Percentiles rank a stretch among this genome's conserved stretches.
Conservation (phyloP, 2,113 vertebrate species). For the Larimichthys crocea region DNA sequence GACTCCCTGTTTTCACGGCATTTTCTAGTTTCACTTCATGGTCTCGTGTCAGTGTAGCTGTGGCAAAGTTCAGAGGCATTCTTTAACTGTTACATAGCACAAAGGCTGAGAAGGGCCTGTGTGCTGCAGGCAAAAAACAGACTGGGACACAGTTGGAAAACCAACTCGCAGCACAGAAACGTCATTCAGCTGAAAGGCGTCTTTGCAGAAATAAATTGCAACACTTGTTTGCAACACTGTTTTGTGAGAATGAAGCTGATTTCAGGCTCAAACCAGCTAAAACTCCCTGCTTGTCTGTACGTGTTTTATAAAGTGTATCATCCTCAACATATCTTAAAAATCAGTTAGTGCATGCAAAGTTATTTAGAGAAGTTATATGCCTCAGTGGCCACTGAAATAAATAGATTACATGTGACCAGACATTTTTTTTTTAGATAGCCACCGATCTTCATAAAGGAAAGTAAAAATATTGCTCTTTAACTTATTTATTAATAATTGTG, state of each 20-base stretch:
- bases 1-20: not conserved
- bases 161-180: not conserved
- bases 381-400: not conserved
- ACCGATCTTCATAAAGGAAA: not conserved
- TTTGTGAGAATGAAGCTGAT: not conserved
- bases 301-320: not conserved
- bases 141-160: not conserved
- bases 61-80: slow-evolving; percentile 6
- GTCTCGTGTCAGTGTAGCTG: not conserved
- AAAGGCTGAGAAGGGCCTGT: not conserved
- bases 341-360: too few relatives aligned
- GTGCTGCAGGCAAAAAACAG: not conserved
- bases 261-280: not conserved
- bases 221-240: not conserved
- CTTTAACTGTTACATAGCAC: not conserved
- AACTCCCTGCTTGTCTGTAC: not conserved
- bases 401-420: not conserved
- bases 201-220: not conserved
- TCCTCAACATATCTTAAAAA: not conserved
- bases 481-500: not conserved
- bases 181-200: not conserved
- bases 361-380: not conserved
- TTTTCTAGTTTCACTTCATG: not conserved
- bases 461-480: not conserved
- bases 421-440: not conserved